Conservation (phyloP, 2,888 invertebrate species). For the Agrotis segetum region DNA sequence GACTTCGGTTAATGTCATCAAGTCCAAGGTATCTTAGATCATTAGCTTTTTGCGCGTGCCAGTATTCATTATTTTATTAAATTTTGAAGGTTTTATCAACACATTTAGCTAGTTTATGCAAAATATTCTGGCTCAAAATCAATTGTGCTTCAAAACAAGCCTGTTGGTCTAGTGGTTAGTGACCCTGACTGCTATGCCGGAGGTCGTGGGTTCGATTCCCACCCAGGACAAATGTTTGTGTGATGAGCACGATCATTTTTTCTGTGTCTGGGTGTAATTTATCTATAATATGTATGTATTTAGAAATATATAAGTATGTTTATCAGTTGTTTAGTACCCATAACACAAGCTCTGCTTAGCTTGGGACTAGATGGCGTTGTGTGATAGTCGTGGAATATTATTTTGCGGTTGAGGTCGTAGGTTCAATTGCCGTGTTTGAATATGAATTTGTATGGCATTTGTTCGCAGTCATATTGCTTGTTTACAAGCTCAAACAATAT, state of each 20-base stretch:
- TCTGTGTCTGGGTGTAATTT: too few relatives aligned
- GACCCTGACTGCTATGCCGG: too few relatives aligned
- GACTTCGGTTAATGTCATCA: conserved; percentile 44
- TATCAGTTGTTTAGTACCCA: too few relatives aligned
- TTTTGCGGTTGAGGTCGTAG: neutral
- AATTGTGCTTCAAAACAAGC: neutral
- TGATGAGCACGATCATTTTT: too few relatives aligned
- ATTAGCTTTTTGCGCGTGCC: conserved; percentile 21
- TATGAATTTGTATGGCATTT: conserved; percentile 1
- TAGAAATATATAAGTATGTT: too few relatives aligned
- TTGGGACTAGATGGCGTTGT: too few relatives aligned
- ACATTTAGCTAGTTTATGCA: neutral
- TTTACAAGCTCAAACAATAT: conserved; percentile 6
- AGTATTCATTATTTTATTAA: neutral
- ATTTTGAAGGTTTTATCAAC: conserved; percentile 5
- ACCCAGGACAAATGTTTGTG: too few relatives aligned
- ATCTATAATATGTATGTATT: too few relatives aligned
- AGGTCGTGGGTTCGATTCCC: too few relatives aligned
- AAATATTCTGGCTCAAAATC: neutral
- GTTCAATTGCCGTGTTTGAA: neutral
- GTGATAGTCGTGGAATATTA: too few relatives aligned
- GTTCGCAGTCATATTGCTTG: neutral
- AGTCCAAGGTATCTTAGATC: conserved; percentile 43
- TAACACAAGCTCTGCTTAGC: too few relatives aligned
- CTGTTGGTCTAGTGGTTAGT: too few relatives aligned